Evolutionary conservation across 1,140 invertebrate genomes (phyloP), one percentile per base, ranked within the genome.

Genomic region (Euschistus heros): DNA sequence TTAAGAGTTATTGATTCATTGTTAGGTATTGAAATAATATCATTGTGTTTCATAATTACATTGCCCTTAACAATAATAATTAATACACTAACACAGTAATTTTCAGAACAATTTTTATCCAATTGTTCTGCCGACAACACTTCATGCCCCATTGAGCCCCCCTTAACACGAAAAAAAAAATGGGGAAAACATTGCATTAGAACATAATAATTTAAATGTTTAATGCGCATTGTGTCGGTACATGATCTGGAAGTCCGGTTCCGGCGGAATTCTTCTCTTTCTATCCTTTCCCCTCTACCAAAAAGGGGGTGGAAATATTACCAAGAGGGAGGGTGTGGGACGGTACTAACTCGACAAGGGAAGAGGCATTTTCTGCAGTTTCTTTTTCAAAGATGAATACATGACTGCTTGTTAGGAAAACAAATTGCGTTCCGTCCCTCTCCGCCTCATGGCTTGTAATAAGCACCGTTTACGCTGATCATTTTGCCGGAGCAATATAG

Each of bases 211-310:
- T 57, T 57, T 57, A 57, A 57, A 57, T 57, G 54, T 57, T 2
- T 57, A 57, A 57, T 57, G 24, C 18, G 54, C 24, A 57, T 57
- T 22, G 54, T 22, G 24, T 57, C 24, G 24, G 2, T 57, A 57
- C 54, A 57, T 57, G 54, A 57, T 57, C 54, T 57, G 54, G 18
- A 57, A 57, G 54, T 57, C 54, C 54, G 54, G 54, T 57, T 50
- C 24, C 54, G 18, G 54, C 18, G 5, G 54, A 57, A 26, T 57
- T 57, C 54, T 57, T 26, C 22, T 24, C 18, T 10, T 24, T 26
- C n/a, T n/a, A n/a, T 24, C n/a, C 15, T 24, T 22, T 15, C 14
- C 24, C 24, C 54, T 22, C n/a, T 10, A 3, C 54, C 22, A 26
- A 26, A 26, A 26, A 57, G 54, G 24, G 54, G 54, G 54, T 57